Evolutionary conservation across 1,140 invertebrate species (phyloP), one percentile per base, ranked within the genome.

Genomic region (Zaprionus capensis): DNA sequence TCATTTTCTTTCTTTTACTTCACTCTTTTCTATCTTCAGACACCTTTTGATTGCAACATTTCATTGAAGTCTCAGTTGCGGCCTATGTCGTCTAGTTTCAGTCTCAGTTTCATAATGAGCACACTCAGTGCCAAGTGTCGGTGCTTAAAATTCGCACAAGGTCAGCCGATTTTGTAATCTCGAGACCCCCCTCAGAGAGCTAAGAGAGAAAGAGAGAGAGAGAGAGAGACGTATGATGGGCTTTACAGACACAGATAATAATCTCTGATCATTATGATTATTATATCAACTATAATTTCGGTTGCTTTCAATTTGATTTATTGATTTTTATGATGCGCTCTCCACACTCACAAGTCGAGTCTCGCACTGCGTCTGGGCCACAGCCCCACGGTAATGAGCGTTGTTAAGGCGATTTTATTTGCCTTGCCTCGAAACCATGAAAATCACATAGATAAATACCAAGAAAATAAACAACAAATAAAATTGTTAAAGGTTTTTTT

Each of bases 321-420:
- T 76, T 71, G 65, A 66, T 61, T 44, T 28, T 49, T 65, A 36
- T 59, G 31, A 53, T 75, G 41, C 26, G 57, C 41, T 26, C 9
- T 46, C 20, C 9, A 17, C 46, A 14, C n/a, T 44, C 46, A 49
- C 17, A 7, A 31, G 26, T 53, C 20, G 11, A 53, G 26, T 28
- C n/a, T 59, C 49, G 44, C 63, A 14, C n/a, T 41, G 9, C 1
- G 11, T 58, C 24, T 63, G 44, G 59, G 65, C 46, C 68, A 53
- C 62, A 63, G 49, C 49, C 49, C 56, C 65, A 53, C 53, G 59
- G 73, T 68, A 76, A 70, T 62, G 26, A 76, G 69, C 68, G 36
- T 59, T 34, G 70, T 76, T 82, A 82, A 83, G 78, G 66, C 67
- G 72, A 80, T 76, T 77, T 86, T 82, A 73, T 85, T 86, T 82